phyloP scores from a whole-genome alignment of 2,113 vertebrate species.

The Burhinus bistriatus region DNA sequence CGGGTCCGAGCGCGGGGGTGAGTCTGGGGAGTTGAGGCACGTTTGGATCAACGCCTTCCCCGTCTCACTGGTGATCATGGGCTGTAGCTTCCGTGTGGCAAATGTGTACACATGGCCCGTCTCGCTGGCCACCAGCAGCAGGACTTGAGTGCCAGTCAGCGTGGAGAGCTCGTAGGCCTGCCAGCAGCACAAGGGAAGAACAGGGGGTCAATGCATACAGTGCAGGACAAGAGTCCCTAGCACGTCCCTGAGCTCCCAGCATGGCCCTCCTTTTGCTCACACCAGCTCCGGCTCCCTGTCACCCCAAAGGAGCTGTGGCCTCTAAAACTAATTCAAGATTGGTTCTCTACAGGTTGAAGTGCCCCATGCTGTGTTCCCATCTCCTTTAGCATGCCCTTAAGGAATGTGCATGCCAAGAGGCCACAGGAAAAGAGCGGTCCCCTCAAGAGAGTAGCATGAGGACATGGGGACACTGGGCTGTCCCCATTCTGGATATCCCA shows the following conservation, averaged over 20 bases:
- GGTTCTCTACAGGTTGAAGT: not conserved
- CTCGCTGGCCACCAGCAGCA: constrained; percentile 96
- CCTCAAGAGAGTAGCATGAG: not conserved
- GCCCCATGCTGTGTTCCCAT: too few species aligned
- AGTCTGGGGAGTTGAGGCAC: constrained; percentile 98
- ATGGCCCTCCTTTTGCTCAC: not conserved
- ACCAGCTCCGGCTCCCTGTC: not conserved
- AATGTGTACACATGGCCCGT: constrained; percentile 98
- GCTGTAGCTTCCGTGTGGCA: constrained; percentile 96
- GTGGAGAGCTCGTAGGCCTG: constrained; percentile 98
- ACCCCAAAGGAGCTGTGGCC: not conserved
- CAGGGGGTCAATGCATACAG: not conserved
- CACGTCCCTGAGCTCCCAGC: fast-evolving
- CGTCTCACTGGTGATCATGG: constrained; percentile 99
- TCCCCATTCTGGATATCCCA: not conserved
- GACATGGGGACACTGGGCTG: fast-evolving
- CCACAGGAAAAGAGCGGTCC: not conserved
- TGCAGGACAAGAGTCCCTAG: not conserved
- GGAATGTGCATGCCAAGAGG: not conserved
- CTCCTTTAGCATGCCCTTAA: not conserved
- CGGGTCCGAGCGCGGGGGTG: constrained; percentile 92
- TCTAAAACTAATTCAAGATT: not conserved
- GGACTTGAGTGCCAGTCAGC: constrained; percentile 95
- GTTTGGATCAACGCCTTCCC: constrained; percentile 98
- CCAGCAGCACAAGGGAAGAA: not conserved